Evolutionary conservation across 2,888 invertebrate genomes (phyloP).

Genomic region (Dynastes hyllus): DNA sequence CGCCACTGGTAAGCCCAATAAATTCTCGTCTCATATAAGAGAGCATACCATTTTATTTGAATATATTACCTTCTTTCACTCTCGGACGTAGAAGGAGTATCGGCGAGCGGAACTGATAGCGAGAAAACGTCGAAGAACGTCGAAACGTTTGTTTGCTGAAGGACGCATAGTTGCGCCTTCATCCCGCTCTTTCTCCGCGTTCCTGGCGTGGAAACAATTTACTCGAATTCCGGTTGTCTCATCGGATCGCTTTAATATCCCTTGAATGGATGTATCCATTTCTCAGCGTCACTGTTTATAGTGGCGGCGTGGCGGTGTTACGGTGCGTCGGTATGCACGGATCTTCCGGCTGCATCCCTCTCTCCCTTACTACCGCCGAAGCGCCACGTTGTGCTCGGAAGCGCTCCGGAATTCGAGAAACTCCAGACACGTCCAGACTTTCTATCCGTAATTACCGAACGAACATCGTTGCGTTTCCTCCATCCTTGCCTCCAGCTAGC

Average conservation of each 20-base stretch:
- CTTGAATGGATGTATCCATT: constrained; percentile 68
- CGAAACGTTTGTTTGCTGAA: constrained; percentile 15
- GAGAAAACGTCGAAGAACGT: constrained; percentile 48
- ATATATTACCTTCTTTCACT: constrained; percentile 32
- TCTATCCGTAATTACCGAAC: constrained; percentile 66
- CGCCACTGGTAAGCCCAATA: neutral
- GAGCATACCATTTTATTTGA: constrained; percentile 44
- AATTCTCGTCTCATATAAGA: constrained; percentile 40
- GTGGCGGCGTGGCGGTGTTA: constrained; percentile 1
- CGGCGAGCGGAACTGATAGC: constrained; percentile 46
- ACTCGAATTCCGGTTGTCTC: constrained; percentile 64
- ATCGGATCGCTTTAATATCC: constrained; percentile 65
- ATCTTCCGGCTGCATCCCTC: constrained; percentile 33
- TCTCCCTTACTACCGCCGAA: constrained; percentile 55
- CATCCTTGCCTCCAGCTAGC: constrained; percentile 64
- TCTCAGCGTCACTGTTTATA: constrained; percentile 63
- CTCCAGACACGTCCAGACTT: constrained; percentile 69
- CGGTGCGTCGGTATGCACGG: constrained; percentile 63
- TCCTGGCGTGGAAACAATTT: constrained; percentile 63
- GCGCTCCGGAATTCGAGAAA: constrained; percentile 66
- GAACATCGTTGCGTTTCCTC: constrained; percentile 64
- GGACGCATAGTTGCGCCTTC: constrained; percentile 51
- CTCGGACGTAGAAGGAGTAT: constrained; percentile 7
- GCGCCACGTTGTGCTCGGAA: neutral
- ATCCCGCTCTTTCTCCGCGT: neutral